These are phyloP conservation scores for Holcopasites calliopsidis DNA, from an alignment of 1,140 invertebrate species.

Conservation along the genomic window DNA sequence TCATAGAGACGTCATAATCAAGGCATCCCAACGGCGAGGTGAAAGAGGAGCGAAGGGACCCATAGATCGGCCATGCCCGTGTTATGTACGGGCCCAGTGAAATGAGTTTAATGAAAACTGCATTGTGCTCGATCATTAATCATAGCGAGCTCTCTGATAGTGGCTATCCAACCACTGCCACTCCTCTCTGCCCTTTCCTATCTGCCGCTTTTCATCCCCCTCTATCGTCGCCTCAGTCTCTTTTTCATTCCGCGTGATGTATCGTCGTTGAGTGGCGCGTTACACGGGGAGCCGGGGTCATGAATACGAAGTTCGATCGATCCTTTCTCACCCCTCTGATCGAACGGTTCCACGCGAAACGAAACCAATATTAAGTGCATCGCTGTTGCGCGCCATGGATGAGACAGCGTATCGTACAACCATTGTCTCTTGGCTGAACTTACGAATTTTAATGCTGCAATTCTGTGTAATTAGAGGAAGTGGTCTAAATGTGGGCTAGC, in stretches of 20 bases:
- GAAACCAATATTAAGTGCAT: conserved; percentile 33
- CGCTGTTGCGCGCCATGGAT: neutral
- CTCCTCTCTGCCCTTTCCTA: conserved; percentile 26
- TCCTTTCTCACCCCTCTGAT: conserved; percentile 21
- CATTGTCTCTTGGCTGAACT: too few species aligned
- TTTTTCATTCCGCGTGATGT: conserved; percentile 70
- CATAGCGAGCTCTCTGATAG: conserved; percentile 76
- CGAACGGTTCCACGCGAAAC: conserved; percentile 17
- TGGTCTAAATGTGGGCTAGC: too few species aligned
- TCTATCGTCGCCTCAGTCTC: conserved; percentile 53
- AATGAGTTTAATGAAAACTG: conserved; percentile 80
- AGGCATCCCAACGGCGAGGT: conserved; percentile 62
- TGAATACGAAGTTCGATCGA: conserved; percentile 69
- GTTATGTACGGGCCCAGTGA: conserved; percentile 67
- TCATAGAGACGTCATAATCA: conserved; percentile 78
- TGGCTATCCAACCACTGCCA: conserved; percentile 71
- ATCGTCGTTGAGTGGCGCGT: conserved; percentile 71
- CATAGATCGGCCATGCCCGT: conserved; percentile 65
- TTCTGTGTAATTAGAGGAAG: too few species aligned
- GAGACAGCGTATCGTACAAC: conserved; percentile 23
- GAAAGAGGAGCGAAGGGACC: conserved; percentile 62
- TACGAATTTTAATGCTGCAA: too few species aligned
- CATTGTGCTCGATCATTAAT: conserved; percentile 79
- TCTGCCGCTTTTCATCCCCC: conserved; percentile 52
- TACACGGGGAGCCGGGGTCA: conserved; percentile 67